Evolutionary conservation across 2,888 invertebrate genomes (phyloP).

Genomic region (Athripsodes cinereus): DNA sequence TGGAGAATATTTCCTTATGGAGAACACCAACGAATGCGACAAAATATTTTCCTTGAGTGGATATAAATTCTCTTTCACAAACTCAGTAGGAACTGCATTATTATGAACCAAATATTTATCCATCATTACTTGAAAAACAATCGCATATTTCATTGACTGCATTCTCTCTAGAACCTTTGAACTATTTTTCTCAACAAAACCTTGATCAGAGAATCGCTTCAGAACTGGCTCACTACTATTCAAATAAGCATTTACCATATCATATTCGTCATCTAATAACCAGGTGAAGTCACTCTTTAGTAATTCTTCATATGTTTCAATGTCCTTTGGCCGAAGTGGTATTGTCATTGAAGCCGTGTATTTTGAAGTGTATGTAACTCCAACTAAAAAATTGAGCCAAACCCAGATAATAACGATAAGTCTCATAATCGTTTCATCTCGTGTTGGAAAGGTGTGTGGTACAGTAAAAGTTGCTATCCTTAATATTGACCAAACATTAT

Average conservation of each 20-base stretch:
- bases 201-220: neutral
- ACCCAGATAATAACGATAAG: constrained; percentile 10
- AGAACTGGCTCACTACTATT: neutral
- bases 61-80: constrained; percentile 9
- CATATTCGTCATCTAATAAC: neutral
- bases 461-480: constrained; percentile 10
- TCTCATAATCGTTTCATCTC: constrained; percentile 12
- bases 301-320: constrained; percentile 12
- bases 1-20: constrained; percentile 12
- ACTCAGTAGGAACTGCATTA: neutral
- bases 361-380: constrained; percentile 10
- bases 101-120: constrained; percentile 10
- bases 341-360: constrained; percentile 14
- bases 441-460: constrained; percentile 11
- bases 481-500: constrained; percentile 12
- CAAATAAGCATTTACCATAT: neutral
- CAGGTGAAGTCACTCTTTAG: constrained; percentile 7
- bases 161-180: neutral
- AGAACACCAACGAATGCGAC: constrained; percentile 10
- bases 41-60: constrained; percentile 1
- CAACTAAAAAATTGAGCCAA: constrained; percentile 11
- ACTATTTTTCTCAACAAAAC: neutral
- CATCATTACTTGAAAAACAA: constrained; percentile 13
- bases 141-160: constrained; percentile 3
- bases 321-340: constrained; percentile 7